Evolutionary conservation across 1,140 invertebrate species (phyloP).

Genomic region (Mactra quadrangularis): DNA sequence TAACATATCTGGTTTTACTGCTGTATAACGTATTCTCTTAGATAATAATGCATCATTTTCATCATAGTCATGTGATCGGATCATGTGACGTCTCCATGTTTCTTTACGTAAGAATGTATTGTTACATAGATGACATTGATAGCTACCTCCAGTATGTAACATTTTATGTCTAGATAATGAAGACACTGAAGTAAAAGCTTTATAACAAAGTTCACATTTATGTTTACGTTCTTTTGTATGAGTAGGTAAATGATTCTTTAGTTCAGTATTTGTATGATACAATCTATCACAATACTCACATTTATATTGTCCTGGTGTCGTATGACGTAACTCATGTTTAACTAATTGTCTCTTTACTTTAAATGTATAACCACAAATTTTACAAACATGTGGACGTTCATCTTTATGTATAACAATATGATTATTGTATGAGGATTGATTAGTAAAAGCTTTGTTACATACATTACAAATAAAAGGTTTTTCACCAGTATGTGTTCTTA

Average conservation of each 20-base stretch:
- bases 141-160: slow-evolving; percentile 13
- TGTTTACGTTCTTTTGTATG: slow-evolving; percentile 54
- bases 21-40: not conserved
- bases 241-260: slow-evolving; percentile 37
- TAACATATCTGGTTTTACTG: not conserved
- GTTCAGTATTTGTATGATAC: slow-evolving; percentile 14
- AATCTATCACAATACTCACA: slow-evolving; percentile 42
- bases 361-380: slow-evolving; percentile 94
- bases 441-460: slow-evolving; percentile 95
- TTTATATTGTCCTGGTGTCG: slow-evolving; percentile 4
- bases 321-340: slow-evolving; percentile 84
- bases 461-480: slow-evolving; percentile 94
- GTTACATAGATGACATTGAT: slow-evolving; percentile 29
- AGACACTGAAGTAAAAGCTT: slow-evolving; percentile 31
- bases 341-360: slow-evolving; percentile 94
- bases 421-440: slow-evolving; percentile 82
- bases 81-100: slow-evolving; percentile 10
- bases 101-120: not conserved
- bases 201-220: slow-evolving; percentile 47
- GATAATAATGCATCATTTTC: slow-evolving; percentile 17
- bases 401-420: slow-evolving; percentile 46
- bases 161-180: not conserved
- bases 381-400: slow-evolving; percentile 86
- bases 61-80: not conserved
- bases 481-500: slow-evolving; percentile 89